Conservation (phyloP, 2,888 invertebrate species). For the Argyresthia goedartella region DNA sequence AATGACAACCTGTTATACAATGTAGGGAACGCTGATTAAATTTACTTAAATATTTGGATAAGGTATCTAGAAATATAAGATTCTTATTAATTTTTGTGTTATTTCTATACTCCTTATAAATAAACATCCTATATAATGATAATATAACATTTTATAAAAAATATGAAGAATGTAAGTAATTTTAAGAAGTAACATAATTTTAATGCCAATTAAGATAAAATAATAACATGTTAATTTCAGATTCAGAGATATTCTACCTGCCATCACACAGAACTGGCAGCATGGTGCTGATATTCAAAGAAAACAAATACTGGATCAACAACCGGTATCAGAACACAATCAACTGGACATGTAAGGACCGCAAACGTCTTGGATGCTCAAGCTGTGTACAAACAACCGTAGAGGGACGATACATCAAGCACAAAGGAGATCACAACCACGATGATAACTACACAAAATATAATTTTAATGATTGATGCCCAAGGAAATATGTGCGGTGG, state of each 20-base stretch:
- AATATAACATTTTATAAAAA: background rate
- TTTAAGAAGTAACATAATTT: background rate
- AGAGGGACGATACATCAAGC: conserved; percentile 56
- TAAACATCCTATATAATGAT: background rate
- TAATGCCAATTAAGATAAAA: too few relatives aligned
- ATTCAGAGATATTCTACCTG: conserved; percentile 54
- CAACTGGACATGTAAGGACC: conserved; percentile 60
- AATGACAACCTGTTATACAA: too few relatives aligned
- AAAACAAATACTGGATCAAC: conserved; percentile 65
- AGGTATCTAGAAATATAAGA: too few relatives aligned
- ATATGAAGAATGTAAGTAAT: background rate
- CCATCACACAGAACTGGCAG: conserved; percentile 63
- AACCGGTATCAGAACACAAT: conserved; percentile 63
- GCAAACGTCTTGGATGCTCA: conserved; percentile 54
- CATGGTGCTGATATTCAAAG: conserved; percentile 61
- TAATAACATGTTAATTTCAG: too few relatives aligned
- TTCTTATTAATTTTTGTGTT: too few relatives aligned
- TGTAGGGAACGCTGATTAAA: too few relatives aligned
- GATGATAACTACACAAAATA: conserved; percentile 60
- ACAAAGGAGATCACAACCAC: conserved; percentile 58
- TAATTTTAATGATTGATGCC: conserved; percentile 57
- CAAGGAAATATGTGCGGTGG: conserved; percentile 10
- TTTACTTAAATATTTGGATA: too few relatives aligned
- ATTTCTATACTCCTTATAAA: background rate
- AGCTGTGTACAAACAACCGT: conserved; percentile 59